A percentile compares a stretch with the other conserved stretches of the same genome.
Conservation (phyloP, 2,888 invertebrate species). For the Acleris literana region DNA sequence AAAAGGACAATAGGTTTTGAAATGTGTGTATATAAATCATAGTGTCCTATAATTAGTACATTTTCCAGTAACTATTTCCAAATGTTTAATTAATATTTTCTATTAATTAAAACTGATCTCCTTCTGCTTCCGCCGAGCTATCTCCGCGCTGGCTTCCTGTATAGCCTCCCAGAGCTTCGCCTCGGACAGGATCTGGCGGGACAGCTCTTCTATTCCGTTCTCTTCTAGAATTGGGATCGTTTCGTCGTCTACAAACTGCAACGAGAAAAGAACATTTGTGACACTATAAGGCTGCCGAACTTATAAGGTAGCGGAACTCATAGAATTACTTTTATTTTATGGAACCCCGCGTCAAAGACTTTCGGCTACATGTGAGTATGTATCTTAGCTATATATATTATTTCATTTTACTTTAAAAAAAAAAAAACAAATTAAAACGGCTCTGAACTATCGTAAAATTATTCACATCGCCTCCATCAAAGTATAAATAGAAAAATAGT, state of each 20-base stretch:
- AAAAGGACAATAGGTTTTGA: too few relatives aligned
- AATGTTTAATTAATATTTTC: constrained; percentile 40
- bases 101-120: constrained; percentile 55
- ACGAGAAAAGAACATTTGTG: neutral
- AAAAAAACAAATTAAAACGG: too few relatives aligned
- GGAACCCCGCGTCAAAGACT: too few relatives aligned
- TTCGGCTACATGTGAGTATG: too few relatives aligned
- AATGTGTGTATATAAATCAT: neutral
- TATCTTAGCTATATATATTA: too few relatives aligned
- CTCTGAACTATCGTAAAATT: too few relatives aligned
- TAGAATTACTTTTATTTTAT: too few relatives aligned
- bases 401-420: too few relatives aligned
- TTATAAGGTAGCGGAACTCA: too few relatives aligned
- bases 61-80: constrained; percentile 16
- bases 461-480: too few relatives aligned
- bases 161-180: constrained; percentile 91
- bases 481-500: too few relatives aligned
- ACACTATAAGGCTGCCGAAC: too few relatives aligned
- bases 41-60: neutral
- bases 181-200: constrained; percentile 90
- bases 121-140: constrained; percentile 85
- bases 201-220: constrained; percentile 88
- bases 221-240: constrained; percentile 86
- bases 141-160: constrained; percentile 89
- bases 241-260: constrained; percentile 81